These are phyloP conservation scores for Hyles vespertilio DNA, from an alignment of 1,140 invertebrate genomes.

Conservation along the genomic window DNA sequence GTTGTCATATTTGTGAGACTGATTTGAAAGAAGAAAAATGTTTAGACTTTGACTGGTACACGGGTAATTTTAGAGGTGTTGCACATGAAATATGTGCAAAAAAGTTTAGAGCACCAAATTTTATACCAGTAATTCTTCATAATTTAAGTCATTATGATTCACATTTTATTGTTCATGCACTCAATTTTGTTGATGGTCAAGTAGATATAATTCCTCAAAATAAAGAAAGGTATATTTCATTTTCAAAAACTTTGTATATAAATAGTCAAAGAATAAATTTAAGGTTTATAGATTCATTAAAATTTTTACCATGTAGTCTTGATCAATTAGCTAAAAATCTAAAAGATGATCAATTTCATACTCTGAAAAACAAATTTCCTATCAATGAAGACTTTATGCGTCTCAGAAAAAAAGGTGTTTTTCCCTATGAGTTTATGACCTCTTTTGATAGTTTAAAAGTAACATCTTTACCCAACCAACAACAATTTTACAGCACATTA, in stretches of 20 bases:
- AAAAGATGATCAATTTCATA: neutral
- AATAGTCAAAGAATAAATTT: constrained; percentile 15
- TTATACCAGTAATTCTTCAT: neutral
- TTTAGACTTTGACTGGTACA: too few relatives aligned
- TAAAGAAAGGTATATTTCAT: constrained; percentile 37
- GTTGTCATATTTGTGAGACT: constrained; percentile 12
- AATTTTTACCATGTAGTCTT: constrained; percentile 24
- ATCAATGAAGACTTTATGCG: neutral
- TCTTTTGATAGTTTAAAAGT: neutral
- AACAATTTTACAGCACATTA: constrained; percentile 54
- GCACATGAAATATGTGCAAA: too few relatives aligned
- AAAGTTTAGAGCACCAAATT: too few relatives aligned
- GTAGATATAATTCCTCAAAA: constrained; percentile 28
- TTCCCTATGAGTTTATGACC: neutral
- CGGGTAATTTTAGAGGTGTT: too few relatives aligned
- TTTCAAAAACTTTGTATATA: constrained; percentile 26
- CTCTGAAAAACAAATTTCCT: neutral
- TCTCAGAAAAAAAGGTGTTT: constrained; percentile 1
- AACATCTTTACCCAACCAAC: constrained; percentile 19
- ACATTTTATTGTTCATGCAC: constrained; percentile 4
- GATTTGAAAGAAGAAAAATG: constrained; percentile 7
- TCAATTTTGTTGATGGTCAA: constrained; percentile 22
- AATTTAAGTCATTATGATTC: neutral
- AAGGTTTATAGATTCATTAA: constrained; percentile 31
- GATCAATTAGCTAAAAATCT: constrained; percentile 23